phyloP scores from a whole-genome alignment of 2,888 invertebrate genomes.

The Cryptus viduatorius region DNA sequence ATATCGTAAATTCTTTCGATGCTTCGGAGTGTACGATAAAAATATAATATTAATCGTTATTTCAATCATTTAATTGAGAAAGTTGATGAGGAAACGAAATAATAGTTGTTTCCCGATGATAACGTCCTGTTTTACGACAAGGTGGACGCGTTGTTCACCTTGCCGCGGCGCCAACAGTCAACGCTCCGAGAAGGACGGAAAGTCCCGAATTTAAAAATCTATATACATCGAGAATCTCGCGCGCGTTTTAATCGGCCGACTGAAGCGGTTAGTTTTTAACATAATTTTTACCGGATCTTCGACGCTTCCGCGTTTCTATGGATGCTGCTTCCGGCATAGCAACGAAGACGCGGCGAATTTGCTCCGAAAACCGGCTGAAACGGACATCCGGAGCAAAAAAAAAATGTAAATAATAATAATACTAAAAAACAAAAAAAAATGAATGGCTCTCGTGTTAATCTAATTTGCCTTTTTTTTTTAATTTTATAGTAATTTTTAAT shows the following conservation, averaged over 20 bases:
- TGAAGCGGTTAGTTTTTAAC: no score
- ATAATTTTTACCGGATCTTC: not conserved
- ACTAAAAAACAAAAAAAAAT: no score
- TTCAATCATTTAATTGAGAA: not conserved
- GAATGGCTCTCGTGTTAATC: no score
- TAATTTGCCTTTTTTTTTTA: no score
- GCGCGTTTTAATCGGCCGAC: no score
- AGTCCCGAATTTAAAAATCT: not conserved
- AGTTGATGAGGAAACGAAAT: not conserved
- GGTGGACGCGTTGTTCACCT: conserved; percentile 1
- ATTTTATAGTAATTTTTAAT: no score
- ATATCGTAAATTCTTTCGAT: not conserved
- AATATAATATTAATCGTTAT: not conserved
- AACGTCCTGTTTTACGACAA: not conserved
- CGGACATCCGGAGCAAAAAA: no score
- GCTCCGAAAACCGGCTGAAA: not conserved
- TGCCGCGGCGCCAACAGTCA: not conserved
- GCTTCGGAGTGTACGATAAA: not conserved
- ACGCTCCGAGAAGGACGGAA: not conserved
- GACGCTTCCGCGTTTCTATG: not conserved
- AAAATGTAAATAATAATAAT: no score
- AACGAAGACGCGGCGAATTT: not conserved
- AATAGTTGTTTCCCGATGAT: no score
- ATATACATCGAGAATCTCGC: not conserved
- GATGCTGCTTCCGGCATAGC: not conserved